Conservation (phyloP, 2,797 vertebrate genomes). For the Halcyon leucocephala region DNA sequence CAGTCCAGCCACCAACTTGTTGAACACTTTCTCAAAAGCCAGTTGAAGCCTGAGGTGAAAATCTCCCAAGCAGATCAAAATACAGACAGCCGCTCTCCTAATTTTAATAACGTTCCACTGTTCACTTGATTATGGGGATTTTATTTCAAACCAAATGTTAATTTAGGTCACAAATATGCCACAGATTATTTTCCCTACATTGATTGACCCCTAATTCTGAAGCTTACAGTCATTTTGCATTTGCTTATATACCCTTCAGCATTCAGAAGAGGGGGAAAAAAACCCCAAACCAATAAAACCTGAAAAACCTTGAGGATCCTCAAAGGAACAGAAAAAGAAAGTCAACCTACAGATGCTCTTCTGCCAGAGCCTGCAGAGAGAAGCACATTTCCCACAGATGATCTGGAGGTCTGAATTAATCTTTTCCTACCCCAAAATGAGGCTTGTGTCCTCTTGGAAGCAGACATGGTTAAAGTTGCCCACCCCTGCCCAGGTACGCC, state of each 20-base stretch:
- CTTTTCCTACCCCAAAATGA: not conserved
- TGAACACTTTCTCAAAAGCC: not conserved
- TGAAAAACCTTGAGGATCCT: not conserved
- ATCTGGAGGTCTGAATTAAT: not conserved
- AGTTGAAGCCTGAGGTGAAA: not conserved
- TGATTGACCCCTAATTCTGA: not conserved
- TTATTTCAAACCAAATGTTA: not conserved
- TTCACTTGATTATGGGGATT: not conserved
- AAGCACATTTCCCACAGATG: not conserved
- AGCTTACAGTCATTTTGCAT: not conserved
- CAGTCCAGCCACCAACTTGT: not conserved
- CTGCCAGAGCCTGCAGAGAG: not conserved
- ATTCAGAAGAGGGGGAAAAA: not conserved
- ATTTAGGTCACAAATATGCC: not conserved
- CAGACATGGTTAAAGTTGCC: not conserved
- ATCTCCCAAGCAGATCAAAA: slow-evolving; percentile 32
- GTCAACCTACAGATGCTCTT: not conserved
- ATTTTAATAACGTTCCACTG: slow-evolving; percentile 11
- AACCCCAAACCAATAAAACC: not conserved
- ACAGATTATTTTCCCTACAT: not conserved
- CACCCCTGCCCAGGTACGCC: not conserved
- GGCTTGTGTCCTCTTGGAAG: not conserved
- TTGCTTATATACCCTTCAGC: not conserved
- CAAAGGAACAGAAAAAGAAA: not conserved
- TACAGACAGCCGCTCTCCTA: slow-evolving; percentile 30